Percentiles rank a stretch among this genome's conserved stretches.
Conservation (phyloP, 2,888 invertebrate species). For the Mystacides longicornis region DNA sequence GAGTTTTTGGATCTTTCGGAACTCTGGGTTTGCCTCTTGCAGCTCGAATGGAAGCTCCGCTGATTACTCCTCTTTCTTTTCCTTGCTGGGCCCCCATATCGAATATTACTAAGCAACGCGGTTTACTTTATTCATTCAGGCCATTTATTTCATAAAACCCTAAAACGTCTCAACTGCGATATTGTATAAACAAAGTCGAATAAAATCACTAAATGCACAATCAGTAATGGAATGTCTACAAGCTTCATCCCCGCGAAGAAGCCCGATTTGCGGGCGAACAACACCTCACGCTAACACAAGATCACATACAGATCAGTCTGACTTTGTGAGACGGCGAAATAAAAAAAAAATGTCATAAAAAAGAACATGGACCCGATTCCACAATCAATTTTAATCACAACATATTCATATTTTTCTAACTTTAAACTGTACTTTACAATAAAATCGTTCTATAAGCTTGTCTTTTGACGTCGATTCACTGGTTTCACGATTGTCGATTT, state of each 20-base stretch:
- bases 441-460: constrained; percentile 41
- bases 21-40: constrained; percentile 67
- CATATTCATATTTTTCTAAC: constrained; percentile 14
- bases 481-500: constrained; percentile 39
- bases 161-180: constrained; percentile 5
- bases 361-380: constrained; percentile 32
- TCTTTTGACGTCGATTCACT: constrained; percentile 29
- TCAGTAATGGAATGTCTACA: constrained; percentile 2
- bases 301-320: background rate
- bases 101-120: constrained; percentile 3
- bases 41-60: constrained; percentile 66
- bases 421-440: constrained; percentile 16
- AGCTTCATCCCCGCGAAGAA: constrained; percentile 17
- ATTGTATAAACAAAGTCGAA: constrained; percentile 1
- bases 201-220: constrained; percentile 14
- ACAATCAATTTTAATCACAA: constrained; percentile 10
- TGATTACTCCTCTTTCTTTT: constrained; percentile 75
- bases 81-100: constrained; percentile 91
- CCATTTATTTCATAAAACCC: constrained; percentile 17
- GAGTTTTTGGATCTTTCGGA: constrained; percentile 74
- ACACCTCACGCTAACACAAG: background rate
- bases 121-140: constrained; percentile 3
- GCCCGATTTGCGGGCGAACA: constrained; percentile 12
- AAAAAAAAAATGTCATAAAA: constrained; percentile 24
- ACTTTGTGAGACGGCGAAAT: background rate